phyloP scores from a whole-genome alignment of 2,888 invertebrate species.

The Lymantria dispar region DNA sequence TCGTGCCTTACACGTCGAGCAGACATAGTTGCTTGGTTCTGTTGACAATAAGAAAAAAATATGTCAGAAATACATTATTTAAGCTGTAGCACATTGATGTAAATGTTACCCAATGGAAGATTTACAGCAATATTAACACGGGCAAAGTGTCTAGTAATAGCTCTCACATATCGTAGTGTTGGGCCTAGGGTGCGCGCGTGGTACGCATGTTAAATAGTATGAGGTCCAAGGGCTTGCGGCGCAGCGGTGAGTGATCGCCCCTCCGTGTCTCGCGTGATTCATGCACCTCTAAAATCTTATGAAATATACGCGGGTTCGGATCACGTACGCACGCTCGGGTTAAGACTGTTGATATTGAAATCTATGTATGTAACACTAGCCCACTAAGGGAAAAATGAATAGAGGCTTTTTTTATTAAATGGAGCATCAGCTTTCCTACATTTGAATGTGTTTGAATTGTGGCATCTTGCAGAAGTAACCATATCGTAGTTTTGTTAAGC shows the following conservation, averaged over 20 bases:
- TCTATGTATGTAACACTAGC: slow-evolving; percentile 73
- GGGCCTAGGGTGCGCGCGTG: slow-evolving; percentile 76
- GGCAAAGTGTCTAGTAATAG: slow-evolving; percentile 82
- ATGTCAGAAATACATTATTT: slow-evolving; percentile 34
- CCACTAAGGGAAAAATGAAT: slow-evolving; percentile 48
- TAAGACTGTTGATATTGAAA: slow-evolving; percentile 82
- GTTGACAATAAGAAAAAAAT: slow-evolving; percentile 61
- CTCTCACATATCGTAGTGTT: slow-evolving; percentile 80
- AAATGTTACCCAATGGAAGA: slow-evolving; percentile 63
- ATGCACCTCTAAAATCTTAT: slow-evolving; percentile 82
- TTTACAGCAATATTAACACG: slow-evolving; percentile 80
- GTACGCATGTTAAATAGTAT: slow-evolving; percentile 69
- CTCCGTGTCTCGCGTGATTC: slow-evolving; percentile 80
- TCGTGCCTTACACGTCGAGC: slow-evolving; percentile 95
- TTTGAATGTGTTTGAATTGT: slow-evolving; percentile 24
- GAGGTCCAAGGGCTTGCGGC: slow-evolving; percentile 70
- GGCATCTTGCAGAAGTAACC: neutral
- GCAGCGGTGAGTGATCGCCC: slow-evolving; percentile 78
- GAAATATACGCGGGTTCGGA: slow-evolving; percentile 78
- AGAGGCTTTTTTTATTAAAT: slow-evolving; percentile 37
- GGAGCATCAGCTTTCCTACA: slow-evolving; percentile 18
- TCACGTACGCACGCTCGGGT: slow-evolving; percentile 77
- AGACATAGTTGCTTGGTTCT: slow-evolving; percentile 97
- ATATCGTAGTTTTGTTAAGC: too few relatives aligned
- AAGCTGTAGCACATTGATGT: slow-evolving; percentile 33